Conservation (phyloP, 2,113 vertebrate species). For the Odontesthes bonariensis region DNA sequence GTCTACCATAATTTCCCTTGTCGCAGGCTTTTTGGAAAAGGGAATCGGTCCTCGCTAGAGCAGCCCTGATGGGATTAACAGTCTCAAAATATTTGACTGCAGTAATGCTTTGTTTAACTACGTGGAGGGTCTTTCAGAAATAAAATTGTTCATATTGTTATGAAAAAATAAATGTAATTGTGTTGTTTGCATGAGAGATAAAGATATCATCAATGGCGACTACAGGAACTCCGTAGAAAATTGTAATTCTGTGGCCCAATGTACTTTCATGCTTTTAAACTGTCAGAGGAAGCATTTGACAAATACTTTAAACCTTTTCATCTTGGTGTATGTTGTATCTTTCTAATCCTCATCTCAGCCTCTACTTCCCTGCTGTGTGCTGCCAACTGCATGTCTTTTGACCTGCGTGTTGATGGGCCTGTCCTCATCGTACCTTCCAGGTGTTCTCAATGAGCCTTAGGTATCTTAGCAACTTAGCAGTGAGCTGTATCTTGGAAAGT, state of each 20-base stretch:
- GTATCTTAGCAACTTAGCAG: conserved; percentile 47
- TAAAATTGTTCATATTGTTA: neutral
- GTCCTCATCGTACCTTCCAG: conserved; percentile 64
- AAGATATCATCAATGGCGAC: neutral
- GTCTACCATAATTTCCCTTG: neutral
- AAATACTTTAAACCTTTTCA: conserved; percentile 18
- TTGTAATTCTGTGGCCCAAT: neutral
- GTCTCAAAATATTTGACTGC: neutral
- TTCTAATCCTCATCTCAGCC: conserved; percentile 42
- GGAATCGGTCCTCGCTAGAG: neutral
- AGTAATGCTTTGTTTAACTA: neutral
- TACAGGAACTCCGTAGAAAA: too few species aligned
- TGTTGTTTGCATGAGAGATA: too few species aligned
- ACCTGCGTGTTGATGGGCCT: conserved; percentile 38
- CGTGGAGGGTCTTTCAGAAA: neutral
- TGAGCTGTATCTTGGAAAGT: conserved; percentile 12
- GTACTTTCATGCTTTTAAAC: neutral
- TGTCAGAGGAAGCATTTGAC: neutral
- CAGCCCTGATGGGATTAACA: conserved; percentile 9
- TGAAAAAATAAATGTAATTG: too few species aligned
- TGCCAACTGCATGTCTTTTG: conserved; percentile 39
- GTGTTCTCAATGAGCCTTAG: conserved; percentile 60
- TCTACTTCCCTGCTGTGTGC: conserved; percentile 27
- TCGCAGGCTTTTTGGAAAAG: neutral
- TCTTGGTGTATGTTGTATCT: conserved; percentile 31